Evolutionary conservation across 2,888 invertebrate genomes (phyloP).

Genomic region (Pterobdella sp.): DNA sequence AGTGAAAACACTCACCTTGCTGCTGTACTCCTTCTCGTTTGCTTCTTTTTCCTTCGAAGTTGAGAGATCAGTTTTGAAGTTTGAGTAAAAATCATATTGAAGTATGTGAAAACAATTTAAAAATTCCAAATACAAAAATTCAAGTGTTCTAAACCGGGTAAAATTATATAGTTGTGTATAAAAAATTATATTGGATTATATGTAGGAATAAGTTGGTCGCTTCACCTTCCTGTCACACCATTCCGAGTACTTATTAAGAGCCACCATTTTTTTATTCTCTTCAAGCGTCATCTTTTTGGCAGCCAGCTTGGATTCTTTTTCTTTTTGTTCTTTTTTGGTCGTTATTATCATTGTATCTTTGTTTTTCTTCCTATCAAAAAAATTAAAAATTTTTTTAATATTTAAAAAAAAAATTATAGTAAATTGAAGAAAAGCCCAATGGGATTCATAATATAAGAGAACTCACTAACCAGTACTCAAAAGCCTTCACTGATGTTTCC

Average conservation of each 20-base stretch:
- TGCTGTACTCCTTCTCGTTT: slow-evolving; percentile 13
- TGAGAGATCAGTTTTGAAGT: neutral
- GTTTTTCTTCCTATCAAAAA: neutral
- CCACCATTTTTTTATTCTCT: slow-evolving; percentile 8
- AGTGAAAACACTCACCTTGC: neutral
- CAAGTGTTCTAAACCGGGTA: too few relatives aligned
- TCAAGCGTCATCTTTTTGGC: neutral
- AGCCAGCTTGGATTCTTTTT: neutral
- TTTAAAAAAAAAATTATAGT: neutral
- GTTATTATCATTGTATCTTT: neutral
- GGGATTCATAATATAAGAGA: neutral
- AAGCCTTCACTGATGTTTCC: slow-evolving; percentile 9
- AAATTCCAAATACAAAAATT: too few relatives aligned
- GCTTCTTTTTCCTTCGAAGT: neutral
- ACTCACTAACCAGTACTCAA: slow-evolving; percentile 11
- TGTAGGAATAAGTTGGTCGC: too few relatives aligned
- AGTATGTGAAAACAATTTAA: too few relatives aligned
- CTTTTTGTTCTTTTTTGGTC: neutral
- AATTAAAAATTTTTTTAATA: neutral
- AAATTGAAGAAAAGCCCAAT: neutral
- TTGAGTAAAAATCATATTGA: too few relatives aligned
- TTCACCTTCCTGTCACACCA: slow-evolving; percentile 25
- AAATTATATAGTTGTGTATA: too few relatives aligned
- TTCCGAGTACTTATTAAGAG: slow-evolving; percentile 13
- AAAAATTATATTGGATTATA: too few relatives aligned